Conservation (phyloP, 2,888 invertebrate species). For the Dicyrtoma fusca region DNA sequence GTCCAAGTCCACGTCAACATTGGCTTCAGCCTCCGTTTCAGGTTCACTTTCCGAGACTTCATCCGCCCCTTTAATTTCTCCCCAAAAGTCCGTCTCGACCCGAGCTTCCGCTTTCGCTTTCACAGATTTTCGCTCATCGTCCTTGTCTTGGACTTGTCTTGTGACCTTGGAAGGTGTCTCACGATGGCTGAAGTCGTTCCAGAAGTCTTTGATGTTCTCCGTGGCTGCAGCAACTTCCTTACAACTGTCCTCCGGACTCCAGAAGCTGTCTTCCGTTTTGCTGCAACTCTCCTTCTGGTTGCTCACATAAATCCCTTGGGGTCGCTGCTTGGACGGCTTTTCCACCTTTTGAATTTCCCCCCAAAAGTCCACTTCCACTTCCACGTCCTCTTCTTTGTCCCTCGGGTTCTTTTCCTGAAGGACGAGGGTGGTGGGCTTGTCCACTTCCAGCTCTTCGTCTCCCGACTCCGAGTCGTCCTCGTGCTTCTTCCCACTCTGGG, state of each 20-base stretch:
- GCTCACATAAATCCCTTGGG: too few relatives aligned
- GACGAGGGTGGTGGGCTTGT: background rate
- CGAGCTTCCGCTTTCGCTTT: background rate
- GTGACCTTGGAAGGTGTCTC: too few relatives aligned
- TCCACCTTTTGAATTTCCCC: conserved; percentile 46
- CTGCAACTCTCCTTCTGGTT: too few relatives aligned
- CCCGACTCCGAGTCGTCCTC: conserved; percentile 33
- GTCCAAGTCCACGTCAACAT: conserved; percentile 2
- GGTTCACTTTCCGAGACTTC: conserved; percentile 16
- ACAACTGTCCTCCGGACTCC: too few relatives aligned
- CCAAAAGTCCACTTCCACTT: conserved; percentile 55
- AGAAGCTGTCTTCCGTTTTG: too few relatives aligned
- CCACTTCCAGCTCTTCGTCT: conserved; percentile 27
- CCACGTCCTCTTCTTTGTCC: conserved; percentile 40
- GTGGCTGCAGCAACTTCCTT: too few relatives aligned
- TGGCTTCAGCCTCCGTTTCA: background rate
- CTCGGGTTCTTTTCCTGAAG: conserved; percentile 5
- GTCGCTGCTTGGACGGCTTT: background rate
- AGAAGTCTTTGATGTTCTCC: background rate
- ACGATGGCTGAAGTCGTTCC: background rate
- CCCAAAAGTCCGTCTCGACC: conserved; percentile 55
- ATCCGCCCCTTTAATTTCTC: conserved; percentile 43
- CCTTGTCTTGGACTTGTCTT: background rate
- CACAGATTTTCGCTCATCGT: background rate
- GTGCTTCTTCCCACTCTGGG: conserved; percentile 43